Conservation (phyloP, 2,797 vertebrate species). For the Podargus strigoides region DNA sequence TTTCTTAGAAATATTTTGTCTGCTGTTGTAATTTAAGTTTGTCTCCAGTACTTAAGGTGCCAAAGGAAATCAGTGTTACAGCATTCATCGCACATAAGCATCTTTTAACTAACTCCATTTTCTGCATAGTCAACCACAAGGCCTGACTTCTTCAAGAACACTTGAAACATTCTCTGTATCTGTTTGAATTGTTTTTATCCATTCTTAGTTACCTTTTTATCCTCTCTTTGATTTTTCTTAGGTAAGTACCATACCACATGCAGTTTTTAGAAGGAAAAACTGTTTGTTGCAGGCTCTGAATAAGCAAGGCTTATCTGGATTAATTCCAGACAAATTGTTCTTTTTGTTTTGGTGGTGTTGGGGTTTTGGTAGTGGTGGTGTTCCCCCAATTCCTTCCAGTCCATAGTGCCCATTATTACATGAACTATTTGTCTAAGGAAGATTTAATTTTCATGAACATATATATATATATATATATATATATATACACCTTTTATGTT, state of each 20-base stretch:
- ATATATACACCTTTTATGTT: background rate
- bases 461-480: too few species aligned
- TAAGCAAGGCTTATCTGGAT: background rate
- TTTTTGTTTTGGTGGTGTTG: background rate
- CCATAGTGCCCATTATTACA: background rate
- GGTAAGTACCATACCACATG: background rate
- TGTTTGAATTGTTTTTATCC: background rate
- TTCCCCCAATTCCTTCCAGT: background rate
- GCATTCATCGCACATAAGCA: background rate
- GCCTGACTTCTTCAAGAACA: background rate
- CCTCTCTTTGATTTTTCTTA: background rate
- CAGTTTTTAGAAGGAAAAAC: background rate
- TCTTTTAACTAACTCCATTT: background rate
- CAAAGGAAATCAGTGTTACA: background rate
- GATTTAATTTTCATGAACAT: background rate
- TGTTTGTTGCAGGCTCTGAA: background rate
- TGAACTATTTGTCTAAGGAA: background rate
- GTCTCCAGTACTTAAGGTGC: background rate
- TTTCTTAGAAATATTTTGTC: background rate
- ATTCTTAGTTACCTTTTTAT: background rate
- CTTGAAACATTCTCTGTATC: background rate
- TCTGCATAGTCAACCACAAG: background rate
- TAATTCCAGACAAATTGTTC: background rate
- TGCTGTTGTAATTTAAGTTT: background rate
- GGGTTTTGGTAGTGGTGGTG: too few species aligned